A percentile compares a stretch with the other conserved stretches of the same genome.
Evolutionary conservation across 2,113 vertebrate species (phyloP).

Genomic region (Sylvietta virens): DNA sequence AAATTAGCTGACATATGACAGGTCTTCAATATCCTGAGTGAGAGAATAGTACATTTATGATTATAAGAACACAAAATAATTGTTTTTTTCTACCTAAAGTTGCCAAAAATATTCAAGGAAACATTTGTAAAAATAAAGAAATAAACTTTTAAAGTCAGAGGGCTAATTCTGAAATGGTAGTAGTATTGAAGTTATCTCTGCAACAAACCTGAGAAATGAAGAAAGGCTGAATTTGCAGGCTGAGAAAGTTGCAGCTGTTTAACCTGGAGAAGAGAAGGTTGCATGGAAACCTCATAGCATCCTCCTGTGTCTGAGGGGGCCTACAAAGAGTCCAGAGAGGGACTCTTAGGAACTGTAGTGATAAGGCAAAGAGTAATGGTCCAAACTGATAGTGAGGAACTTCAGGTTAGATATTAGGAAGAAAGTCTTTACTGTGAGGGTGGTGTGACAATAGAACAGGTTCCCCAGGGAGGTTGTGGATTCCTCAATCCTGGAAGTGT

Average conservation of each 20-base stretch:
- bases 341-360: background rate
- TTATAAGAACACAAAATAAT: background rate
- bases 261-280: background rate
- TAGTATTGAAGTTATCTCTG: background rate
- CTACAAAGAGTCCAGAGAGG: background rate
- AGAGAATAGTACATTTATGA: background rate
- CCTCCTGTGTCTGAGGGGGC: background rate
- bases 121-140: background rate
- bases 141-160: background rate
- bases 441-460: background rate
- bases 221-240: background rate
- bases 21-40: background rate
- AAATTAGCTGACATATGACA: background rate
- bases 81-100: background rate
- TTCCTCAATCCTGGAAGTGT: no score
- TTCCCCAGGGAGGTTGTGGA: background rate
- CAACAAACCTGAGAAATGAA: background rate
- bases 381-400: background rate
- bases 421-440: background rate
- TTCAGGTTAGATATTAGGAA: background rate
- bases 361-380: background rate
- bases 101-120: background rate
- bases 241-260: background rate
- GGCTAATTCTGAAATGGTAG: background rate
- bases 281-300: background rate